phyloP scores from a whole-genome alignment of 2,113 vertebrate genomes.

The Pipra filicauda region DNA sequence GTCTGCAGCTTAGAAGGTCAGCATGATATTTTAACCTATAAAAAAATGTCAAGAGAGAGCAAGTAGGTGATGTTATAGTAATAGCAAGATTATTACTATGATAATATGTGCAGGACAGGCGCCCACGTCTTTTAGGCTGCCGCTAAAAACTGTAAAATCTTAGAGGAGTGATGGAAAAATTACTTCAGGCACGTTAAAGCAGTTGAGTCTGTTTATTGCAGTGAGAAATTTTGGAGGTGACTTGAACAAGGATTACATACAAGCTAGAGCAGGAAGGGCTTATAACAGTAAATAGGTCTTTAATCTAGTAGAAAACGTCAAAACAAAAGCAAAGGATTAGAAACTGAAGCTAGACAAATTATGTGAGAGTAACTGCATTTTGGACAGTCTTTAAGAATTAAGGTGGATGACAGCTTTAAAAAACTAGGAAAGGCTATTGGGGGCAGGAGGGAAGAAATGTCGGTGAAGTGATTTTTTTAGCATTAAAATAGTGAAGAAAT shows the following conservation, averaged over 20 bases:
- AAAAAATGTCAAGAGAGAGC: not conserved
- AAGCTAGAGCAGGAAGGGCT: not conserved
- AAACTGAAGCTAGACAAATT: not conserved
- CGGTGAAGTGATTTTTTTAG: rapidly evolving
- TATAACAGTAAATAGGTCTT: not conserved
- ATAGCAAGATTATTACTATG: not conserved
- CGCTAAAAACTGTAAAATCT: not conserved
- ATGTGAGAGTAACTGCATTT: not conserved
- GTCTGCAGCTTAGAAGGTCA: not conserved
- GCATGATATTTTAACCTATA: not conserved
- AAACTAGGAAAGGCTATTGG: not conserved
- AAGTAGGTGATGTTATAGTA: not conserved
- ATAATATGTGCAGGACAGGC: not conserved
- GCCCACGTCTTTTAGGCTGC: not conserved
- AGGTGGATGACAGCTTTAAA: not conserved
- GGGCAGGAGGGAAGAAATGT: not conserved
- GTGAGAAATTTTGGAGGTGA: not conserved
- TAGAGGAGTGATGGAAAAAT: not conserved
- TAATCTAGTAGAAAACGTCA: not conserved
- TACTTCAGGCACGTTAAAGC: not conserved
- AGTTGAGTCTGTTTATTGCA: not conserved
- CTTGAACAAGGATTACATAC: not conserved
- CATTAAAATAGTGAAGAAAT: not conserved
- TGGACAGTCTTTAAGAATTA: not conserved
- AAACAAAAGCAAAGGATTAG: constrained; percentile 13